These are phyloP conservation scores for Dilophus febrilis DNA, from an alignment of 2,888 invertebrate species.

Conservation along the genomic window DNA sequence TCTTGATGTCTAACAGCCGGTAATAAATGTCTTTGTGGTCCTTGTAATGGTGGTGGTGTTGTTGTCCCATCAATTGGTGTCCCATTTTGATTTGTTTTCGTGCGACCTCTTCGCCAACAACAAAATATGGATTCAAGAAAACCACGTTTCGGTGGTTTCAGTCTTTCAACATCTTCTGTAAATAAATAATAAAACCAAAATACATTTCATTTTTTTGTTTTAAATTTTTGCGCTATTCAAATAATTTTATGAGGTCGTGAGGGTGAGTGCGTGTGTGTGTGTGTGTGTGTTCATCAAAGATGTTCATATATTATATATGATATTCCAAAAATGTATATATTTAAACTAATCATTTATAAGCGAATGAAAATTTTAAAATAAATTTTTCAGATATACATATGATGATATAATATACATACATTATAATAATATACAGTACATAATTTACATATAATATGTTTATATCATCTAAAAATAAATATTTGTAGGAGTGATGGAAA, in stretches of 20 bases:
- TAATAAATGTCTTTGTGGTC: constrained; percentile 60
- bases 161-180: constrained; percentile 29
- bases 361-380: too few species aligned
- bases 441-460: too few species aligned
- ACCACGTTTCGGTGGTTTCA: constrained; percentile 38
- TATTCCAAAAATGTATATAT: too few species aligned
- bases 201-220: too few species aligned
- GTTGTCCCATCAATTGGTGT: constrained; percentile 32
- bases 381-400: too few species aligned
- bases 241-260: neutral
- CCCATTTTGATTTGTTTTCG: constrained; percentile 32
- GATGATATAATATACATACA: too few species aligned
- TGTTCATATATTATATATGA: too few species aligned
- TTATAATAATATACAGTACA: too few species aligned
- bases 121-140: constrained; percentile 74
- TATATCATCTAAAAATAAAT: too few species aligned
- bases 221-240: neutral
- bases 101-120: constrained; percentile 55
- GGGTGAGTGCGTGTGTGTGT: neutral
- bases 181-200: constrained; percentile 5
- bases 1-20: constrained; percentile 84
- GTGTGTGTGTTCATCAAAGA: neutral
- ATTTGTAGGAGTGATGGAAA: too few species aligned
- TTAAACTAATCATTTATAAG: too few species aligned
- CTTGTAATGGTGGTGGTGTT: constrained; percentile 35